Percentiles rank a stretch among this genome's conserved stretches.
phyloP scores from a whole-genome alignment of 2,113 vertebrate genomes.

The Geococcyx californianus region DNA sequence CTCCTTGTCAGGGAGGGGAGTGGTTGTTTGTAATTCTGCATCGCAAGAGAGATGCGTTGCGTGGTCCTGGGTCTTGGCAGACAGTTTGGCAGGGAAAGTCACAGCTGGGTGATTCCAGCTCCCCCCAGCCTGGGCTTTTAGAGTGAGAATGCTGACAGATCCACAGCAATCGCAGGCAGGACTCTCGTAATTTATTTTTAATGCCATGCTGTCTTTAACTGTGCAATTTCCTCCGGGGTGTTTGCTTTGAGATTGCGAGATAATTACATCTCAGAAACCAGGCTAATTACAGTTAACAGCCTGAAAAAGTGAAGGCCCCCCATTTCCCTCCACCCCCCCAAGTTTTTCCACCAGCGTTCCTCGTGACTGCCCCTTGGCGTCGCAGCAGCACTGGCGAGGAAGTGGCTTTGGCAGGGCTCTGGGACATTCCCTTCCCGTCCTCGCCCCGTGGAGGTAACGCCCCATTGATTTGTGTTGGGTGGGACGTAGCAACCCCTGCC shows the following conservation, averaged over 20 bases:
- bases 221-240: constrained; percentile 81
- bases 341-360: constrained; percentile 16
- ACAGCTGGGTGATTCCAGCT: constrained; percentile 45
- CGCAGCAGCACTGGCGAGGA: neutral
- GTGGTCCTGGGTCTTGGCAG: neutral
- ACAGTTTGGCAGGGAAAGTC: constrained; percentile 28
- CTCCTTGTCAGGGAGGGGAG: neutral
- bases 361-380: constrained; percentile 7
- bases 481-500: neutral
- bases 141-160: constrained; percentile 65
- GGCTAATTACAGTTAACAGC: constrained; percentile 86
- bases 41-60: neutral
- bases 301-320: constrained; percentile 74
- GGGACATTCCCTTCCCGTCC: neutral
- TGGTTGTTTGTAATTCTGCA: neutral
- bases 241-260: constrained; percentile 83
- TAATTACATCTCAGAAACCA: constrained; percentile 84
- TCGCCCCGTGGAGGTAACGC: neutral
- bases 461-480: neutral
- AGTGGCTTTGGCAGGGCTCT: neutral
- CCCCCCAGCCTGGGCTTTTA: constrained; percentile 24
- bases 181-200: constrained; percentile 82
- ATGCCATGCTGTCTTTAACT: constrained; percentile 78
- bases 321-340: neutral
- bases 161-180: constrained; percentile 36